phyloP scores from a whole-genome alignment of 2,888 invertebrate genomes.

The Limulus polyphemus region DNA sequence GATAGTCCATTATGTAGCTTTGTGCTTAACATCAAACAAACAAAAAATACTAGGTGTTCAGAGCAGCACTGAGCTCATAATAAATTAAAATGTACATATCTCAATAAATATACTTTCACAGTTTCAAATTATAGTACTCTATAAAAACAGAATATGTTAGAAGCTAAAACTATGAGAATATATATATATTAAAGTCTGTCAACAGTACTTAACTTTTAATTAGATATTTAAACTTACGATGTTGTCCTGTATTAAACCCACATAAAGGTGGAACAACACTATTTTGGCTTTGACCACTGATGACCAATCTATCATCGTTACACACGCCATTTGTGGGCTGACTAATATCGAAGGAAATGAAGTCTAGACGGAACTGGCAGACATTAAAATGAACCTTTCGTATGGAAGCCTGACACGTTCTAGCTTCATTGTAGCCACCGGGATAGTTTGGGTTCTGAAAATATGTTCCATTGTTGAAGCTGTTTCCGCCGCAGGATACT shows the following conservation, averaged over 20 bases:
- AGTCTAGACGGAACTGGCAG: conserved; percentile 17
- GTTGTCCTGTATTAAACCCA: conserved; percentile 16
- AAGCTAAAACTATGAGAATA: no score
- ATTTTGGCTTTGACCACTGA: conserved; percentile 14
- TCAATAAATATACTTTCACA: no score
- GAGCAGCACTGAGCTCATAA: no score
- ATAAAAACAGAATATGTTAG: no score
- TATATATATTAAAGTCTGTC: no score
- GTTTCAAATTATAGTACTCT: conserved; percentile 4
- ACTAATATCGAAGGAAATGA: conserved; percentile 8
- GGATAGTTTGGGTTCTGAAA: conserved; percentile 16
- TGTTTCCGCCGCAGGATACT: conserved; percentile 10
- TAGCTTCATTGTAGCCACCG: conserved; percentile 7
- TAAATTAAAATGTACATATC: no score
- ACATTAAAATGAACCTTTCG: conserved; percentile 4
- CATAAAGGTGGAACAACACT: conserved; percentile 15
- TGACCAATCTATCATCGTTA: conserved; percentile 13
- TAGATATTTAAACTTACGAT: conserved; percentile 4
- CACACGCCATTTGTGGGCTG: conserved; percentile 12
- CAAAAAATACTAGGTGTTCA: no score
- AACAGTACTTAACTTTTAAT: no score
- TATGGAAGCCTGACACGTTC: conserved; percentile 11
- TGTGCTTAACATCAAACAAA: no score
- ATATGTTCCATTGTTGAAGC: conserved; percentile 13
- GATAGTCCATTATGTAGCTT: no score